A percentile compares a stretch with the other conserved stretches of the same genome.
phyloP scores from a whole-genome alignment of 37 sponge, comb jelly and placozoan species.

The Aphrocallistes beatrix region DNA sequence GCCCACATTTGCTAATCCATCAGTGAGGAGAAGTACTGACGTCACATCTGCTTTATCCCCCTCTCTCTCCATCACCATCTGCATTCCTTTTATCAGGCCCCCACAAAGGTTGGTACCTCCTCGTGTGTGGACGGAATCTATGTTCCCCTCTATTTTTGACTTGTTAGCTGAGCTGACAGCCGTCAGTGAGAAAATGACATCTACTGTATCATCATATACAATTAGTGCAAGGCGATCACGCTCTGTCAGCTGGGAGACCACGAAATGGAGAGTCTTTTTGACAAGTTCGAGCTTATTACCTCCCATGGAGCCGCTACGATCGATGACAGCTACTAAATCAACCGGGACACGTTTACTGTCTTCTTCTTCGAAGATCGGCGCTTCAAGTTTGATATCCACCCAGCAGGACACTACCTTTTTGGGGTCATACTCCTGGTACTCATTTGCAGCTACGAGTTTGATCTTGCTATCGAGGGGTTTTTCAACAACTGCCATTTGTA shows the following conservation, averaged over 20 bases:
- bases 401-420: conserved; percentile 41
- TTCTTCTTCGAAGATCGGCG: conserved; percentile 63
- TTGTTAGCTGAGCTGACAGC: conserved; percentile 48
- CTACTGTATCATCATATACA: conserved; percentile 50
- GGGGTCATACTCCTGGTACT: conserved; percentile 42
- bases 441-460: conserved; percentile 21
- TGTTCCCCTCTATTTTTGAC: conserved; percentile 24
- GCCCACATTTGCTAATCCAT: conserved; percentile 68
- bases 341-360: conserved; percentile 42
- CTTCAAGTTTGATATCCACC: conserved; percentile 51
- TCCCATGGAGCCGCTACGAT: conserved; percentile 77
- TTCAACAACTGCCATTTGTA: not conserved
- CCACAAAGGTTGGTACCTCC: conserved; percentile 70
- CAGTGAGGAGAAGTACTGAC: conserved; percentile 79
- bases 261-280: conserved; percentile 72
- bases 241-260: conserved; percentile 73
- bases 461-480: not conserved
- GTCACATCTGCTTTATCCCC: conserved; percentile 55
- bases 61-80: conserved; percentile 32
- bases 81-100: conserved; percentile 64
- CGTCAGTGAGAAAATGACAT: conserved; percentile 45
- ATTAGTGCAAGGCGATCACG: conserved; percentile 63
- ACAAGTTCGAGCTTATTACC: conserved; percentile 61
- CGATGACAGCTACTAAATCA: conserved; percentile 82
- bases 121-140: conserved; percentile 36